Evolutionary conservation across 1,140 invertebrate species (phyloP).

Genomic region (Trinorchestia longiramus): DNA sequence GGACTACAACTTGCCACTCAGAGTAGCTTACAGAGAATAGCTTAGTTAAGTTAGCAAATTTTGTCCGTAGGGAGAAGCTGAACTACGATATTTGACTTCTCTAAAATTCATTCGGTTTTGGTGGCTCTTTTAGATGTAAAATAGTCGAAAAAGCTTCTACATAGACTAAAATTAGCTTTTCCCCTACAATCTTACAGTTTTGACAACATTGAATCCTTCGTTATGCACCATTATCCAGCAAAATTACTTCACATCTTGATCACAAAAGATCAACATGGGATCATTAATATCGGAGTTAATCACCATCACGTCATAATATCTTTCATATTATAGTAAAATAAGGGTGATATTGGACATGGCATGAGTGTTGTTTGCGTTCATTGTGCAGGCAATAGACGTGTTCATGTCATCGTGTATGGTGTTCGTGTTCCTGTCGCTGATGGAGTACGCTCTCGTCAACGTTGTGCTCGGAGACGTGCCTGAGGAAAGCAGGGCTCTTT

Average conservation of each 20-base stretch:
- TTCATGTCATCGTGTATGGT: slow-evolving; percentile 66
- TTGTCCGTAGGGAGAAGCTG: no score
- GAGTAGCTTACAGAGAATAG: background rate
- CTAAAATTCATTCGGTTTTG: background rate
- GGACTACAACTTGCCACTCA: background rate
- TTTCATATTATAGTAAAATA: background rate
- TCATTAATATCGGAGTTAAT: no score
- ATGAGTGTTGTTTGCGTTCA: no score
- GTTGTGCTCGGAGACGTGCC: slow-evolving; percentile 82
- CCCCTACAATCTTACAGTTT: no score
- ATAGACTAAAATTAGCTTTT: background rate
- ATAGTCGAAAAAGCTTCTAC: background rate
- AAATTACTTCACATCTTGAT: no score
- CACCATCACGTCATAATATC: background rate
- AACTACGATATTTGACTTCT: background rate
- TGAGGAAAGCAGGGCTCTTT: slow-evolving; percentile 23
- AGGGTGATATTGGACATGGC: background rate
- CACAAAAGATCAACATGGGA: no score
- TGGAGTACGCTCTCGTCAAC: slow-evolving; percentile 93
- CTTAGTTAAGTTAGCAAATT: background rate
- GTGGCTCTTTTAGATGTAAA: background rate
- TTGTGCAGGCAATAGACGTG: slow-evolving; percentile 63
- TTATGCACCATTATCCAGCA: no score
- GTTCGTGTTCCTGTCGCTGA: slow-evolving; percentile 89
- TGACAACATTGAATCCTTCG: no score